Evolutionary conservation across 2,797 vertebrate genomes (phyloP).

Genomic region (Phyllotis vaccarum): DNA sequence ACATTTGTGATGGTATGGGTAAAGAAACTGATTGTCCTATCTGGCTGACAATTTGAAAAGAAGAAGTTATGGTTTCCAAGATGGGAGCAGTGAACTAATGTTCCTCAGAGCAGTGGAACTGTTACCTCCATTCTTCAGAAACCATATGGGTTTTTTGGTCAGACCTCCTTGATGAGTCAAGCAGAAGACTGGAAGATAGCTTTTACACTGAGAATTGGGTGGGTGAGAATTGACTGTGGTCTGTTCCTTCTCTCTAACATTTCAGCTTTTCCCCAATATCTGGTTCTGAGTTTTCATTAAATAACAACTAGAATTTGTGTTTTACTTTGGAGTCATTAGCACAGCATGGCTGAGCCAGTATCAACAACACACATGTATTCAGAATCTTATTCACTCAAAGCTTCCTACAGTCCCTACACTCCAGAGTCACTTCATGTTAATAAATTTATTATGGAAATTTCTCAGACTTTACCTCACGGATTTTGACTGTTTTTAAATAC

Average conservation of each 20-base stretch:
- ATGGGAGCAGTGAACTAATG: neutral
- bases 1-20: constrained; percentile 23
- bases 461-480: constrained; percentile 17
- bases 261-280: too few relatives aligned
- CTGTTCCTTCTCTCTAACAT: too few relatives aligned
- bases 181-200: too few relatives aligned
- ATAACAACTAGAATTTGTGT: too few relatives aligned
- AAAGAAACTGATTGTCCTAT: neutral
- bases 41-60: neutral
- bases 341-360: neutral
- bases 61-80: neutral
- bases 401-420: neutral
- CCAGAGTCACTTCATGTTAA: neutral
- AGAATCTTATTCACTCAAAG: neutral
- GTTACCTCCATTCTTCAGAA: neutral
- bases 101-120: neutral
- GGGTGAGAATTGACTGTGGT: too few relatives aligned
- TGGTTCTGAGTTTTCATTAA: too few relatives aligned
- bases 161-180: too few relatives aligned
- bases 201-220: too few relatives aligned
- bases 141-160: neutral
- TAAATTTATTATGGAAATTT: constrained; percentile 35
- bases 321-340: neutral
- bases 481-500: constrained; percentile 48
- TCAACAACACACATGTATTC: too few relatives aligned